These are phyloP conservation scores for Crypturellus tataupa DNA, from an alignment of 2,797 vertebrate species.

Conservation along the genomic window DNA sequence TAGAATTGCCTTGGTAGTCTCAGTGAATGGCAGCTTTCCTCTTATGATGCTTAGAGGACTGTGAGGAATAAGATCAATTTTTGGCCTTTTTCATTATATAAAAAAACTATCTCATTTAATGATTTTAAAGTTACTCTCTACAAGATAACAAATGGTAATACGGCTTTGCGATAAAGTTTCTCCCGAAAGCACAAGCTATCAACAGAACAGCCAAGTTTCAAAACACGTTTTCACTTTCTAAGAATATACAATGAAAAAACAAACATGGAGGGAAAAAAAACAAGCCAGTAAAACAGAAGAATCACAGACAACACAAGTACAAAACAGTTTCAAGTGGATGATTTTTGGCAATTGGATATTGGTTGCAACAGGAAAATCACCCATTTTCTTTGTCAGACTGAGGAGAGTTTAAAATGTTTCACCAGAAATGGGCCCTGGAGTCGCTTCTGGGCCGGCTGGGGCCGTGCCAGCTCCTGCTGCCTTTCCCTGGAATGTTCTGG, in stretches of 20 bases:
- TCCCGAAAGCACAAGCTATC: constrained; percentile 47
- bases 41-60: not conserved
- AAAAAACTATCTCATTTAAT: constrained; percentile 71
- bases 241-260: not conserved
- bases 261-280: not conserved
- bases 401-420: not conserved
- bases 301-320: not conserved
- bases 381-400: not conserved
- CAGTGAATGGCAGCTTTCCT: not conserved
- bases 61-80: not conserved
- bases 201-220: constrained; percentile 8
- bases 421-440: not conserved
- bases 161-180: constrained; percentile 10
- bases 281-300: not conserved
- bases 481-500: not conserved
- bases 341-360: not conserved
- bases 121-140: constrained; percentile 51
- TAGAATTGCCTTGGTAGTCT: not conserved
- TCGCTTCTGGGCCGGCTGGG: not conserved
- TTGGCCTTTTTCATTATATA: not conserved
- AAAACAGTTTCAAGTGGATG: not conserved
- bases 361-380: not conserved
- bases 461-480: not conserved
- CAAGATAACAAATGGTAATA: constrained; percentile 43
- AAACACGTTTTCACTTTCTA: constrained; percentile 4